Percentiles rank a stretch among this genome's conserved stretches.
These are phyloP conservation scores for Hephaestus fuliginosus DNA, from an alignment of 2,797 vertebrate species.

Conservation along the genomic window DNA sequence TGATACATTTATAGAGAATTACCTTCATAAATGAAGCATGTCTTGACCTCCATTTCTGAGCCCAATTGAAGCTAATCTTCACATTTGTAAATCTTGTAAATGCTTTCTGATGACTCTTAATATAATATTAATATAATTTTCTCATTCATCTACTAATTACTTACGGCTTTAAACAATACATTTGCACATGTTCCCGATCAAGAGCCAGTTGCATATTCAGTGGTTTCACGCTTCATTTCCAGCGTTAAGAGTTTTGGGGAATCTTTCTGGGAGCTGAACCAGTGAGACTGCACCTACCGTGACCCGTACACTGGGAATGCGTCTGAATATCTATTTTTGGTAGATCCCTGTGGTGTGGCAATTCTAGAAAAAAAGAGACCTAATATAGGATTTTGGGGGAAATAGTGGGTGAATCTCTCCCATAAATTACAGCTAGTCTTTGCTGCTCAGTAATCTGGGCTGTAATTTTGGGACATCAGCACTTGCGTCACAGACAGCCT, in stretches of 20 bases:
- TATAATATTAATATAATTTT: background rate
- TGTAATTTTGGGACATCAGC: slow-evolving; percentile 51
- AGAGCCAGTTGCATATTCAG: background rate
- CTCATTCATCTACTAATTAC: background rate
- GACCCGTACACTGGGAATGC: slow-evolving; percentile 19
- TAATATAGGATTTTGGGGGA: slow-evolving; percentile 16
- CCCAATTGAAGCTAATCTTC: background rate
- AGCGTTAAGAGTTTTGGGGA: background rate
- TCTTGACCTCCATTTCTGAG: background rate
- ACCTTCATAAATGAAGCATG: background rate
- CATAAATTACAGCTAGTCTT: slow-evolving; percentile 50
- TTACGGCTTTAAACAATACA: background rate
- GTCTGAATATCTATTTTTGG: slow-evolving; percentile 38
- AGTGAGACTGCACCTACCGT: slow-evolving; percentile 3
- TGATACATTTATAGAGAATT: background rate
- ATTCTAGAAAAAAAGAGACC: slow-evolving; percentile 16
- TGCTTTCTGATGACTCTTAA: background rate
- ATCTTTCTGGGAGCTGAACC: slow-evolving; percentile 1
- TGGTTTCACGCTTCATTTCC: background rate
- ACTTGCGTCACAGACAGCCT: slow-evolving; percentile 23
- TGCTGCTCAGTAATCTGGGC: slow-evolving; percentile 42
- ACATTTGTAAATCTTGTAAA: slow-evolving; percentile 1
- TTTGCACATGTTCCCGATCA: background rate
- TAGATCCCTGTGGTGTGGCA: slow-evolving; percentile 36
- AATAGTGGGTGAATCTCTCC: slow-evolving; percentile 29